A percentile compares a stretch with the other conserved stretches of the same genome.
These are phyloP conservation scores for Cyprinodon brontotheroides DNA, from an alignment of 2,113 vertebrate genomes.

Conservation along the genomic window DNA sequence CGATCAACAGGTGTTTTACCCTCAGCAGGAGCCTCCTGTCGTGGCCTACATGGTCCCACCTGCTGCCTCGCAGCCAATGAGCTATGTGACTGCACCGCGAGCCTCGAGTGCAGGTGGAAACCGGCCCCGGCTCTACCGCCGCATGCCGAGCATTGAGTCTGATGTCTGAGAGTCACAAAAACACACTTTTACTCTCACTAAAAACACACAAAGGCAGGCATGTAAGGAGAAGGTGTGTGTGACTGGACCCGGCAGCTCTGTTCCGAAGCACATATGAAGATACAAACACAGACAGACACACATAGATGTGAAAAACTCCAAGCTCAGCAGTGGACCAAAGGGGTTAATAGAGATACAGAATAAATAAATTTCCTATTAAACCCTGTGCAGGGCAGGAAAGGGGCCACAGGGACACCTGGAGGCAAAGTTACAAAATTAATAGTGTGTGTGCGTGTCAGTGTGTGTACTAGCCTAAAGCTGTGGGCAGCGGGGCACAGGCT, in stretches of 20 bases:
- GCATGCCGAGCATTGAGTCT: slow-evolving; percentile 99
- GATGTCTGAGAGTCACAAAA: slow-evolving; percentile 85
- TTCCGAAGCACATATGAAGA: slow-evolving; percentile 51
- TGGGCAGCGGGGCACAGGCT: slow-evolving; percentile 50
- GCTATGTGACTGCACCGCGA: slow-evolving; percentile 88
- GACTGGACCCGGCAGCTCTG: slow-evolving; percentile 60
- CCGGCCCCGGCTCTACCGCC: slow-evolving; percentile 92
- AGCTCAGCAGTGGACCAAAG: slow-evolving; percentile 32
- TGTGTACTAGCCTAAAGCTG: slow-evolving; percentile 51
- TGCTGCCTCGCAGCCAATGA: slow-evolving; percentile 86
- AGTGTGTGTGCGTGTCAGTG: slow-evolving; percentile 52
- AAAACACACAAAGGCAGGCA: slow-evolving; percentile 57
- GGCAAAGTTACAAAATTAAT: slow-evolving; percentile 42
- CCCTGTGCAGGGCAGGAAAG: slow-evolving; percentile 31
- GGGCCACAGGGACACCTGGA: slow-evolving; percentile 61
- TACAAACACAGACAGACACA: slow-evolving; percentile 43
- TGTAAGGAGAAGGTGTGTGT: slow-evolving; percentile 52
- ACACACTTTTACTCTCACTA: slow-evolving; percentile 37
- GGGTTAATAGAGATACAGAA: slow-evolving; percentile 43
- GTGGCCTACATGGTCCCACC: slow-evolving; percentile 96
- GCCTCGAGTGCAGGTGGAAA: slow-evolving; percentile 94
- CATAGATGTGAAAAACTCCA: slow-evolving; percentile 17
- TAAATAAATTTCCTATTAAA: slow-evolving; percentile 60
- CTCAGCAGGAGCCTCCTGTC: slow-evolving; percentile 85
- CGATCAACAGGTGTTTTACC: slow-evolving; percentile 80